Evolutionary conservation across 2,113 vertebrate species (phyloP).

Genomic region (Urocolius indicus): DNA sequence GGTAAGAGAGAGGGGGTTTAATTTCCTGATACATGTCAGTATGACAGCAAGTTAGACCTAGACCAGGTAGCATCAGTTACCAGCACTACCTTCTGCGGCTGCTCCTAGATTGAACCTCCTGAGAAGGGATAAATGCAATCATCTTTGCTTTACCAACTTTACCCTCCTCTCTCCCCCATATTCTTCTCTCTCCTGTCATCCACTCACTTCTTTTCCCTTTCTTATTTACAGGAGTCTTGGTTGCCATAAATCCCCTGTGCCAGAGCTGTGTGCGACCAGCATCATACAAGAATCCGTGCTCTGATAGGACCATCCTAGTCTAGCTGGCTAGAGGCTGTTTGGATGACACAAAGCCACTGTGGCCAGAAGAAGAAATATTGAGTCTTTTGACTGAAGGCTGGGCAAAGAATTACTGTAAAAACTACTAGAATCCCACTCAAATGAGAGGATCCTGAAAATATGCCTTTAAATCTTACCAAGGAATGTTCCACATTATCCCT

Average conservation of each 20-base stretch:
- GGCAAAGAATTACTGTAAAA: conserved; percentile 7
- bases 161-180: neutral
- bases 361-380: neutral
- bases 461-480: conserved; percentile 20
- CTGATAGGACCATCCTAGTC: neutral
- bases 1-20: neutral
- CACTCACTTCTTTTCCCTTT: neutral
- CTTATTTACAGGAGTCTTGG: neutral
- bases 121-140: neutral
- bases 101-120: neutral
- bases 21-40: conserved; percentile 34
- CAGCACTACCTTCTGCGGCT: conserved; percentile 6
- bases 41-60: conserved; percentile 2
- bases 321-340: neutral
- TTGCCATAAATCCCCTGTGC: neutral
- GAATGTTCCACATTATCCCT: neutral
- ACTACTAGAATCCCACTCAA: neutral
- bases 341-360: neutral
- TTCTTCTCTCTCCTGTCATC: neutral
- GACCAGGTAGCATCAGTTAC: conserved; percentile 53
- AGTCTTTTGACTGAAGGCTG: neutral
- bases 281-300: neutral
- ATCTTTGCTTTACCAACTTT: neutral
- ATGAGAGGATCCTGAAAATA: neutral
- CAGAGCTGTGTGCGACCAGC: neutral